Percentiles rank a stretch among this genome's conserved stretches.
phyloP scores from a whole-genome alignment of 2,888 invertebrate genomes.

The Dione vanillae region DNA sequence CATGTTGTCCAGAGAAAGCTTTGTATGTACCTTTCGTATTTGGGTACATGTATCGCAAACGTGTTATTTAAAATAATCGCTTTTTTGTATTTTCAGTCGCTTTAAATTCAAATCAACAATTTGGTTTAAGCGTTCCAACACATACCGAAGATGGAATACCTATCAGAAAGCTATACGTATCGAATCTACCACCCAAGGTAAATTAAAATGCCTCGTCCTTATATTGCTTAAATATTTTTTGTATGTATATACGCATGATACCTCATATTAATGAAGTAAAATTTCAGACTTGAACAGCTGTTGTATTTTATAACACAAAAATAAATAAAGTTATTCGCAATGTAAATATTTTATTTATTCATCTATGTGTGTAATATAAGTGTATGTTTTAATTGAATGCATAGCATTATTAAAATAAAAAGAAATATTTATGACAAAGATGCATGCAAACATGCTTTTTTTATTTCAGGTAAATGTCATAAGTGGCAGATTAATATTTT shows the following conservation, averaged over 20 bases:
- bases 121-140: slow-evolving; percentile 67
- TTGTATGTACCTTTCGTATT: slow-evolving; percentile 56
- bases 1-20: slow-evolving; percentile 69
- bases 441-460: neutral
- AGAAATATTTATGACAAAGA: neutral
- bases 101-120: slow-evolving; percentile 61
- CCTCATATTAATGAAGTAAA: neutral
- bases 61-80: slow-evolving; percentile 5
- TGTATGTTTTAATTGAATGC: neutral
- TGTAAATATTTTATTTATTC: neutral
- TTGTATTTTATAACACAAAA: neutral
- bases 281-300: neutral
- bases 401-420: neutral
- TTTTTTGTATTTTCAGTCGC: slow-evolving; percentile 61
- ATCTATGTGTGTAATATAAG: neutral
- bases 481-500: neutral
- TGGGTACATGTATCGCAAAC: neutral
- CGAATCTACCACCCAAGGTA: slow-evolving; percentile 84
- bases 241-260: neutral
- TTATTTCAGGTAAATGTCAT: neutral
- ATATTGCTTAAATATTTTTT: slow-evolving; percentile 1
- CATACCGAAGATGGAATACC: slow-evolving; percentile 84
- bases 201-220: slow-evolving; percentile 35
- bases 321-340: neutral
- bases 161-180: slow-evolving; percentile 84